Evolutionary conservation across 1,140 invertebrate genomes (phyloP), one percentile per base, ranked within the genome.

Genomic region (Cecropterus lyciades): DNA sequence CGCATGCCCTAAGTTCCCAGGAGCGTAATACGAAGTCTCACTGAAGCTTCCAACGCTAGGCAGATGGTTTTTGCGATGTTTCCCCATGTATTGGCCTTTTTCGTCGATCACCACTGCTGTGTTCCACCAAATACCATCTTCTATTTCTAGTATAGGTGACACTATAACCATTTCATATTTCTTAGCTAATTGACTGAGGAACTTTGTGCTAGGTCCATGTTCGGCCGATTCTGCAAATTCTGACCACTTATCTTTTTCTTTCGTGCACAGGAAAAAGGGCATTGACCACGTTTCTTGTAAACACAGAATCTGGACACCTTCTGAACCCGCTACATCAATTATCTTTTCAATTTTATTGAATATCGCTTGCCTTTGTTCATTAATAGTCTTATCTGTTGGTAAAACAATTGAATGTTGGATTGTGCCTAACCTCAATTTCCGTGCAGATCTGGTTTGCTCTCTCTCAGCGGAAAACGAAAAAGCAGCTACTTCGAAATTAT

Each of bases 231-330:
- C 99, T 0, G 98, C 98, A 90, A 99, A 99, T 87, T 99, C 97
- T 75, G 95, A 95, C 99, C 99, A 99, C 0, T 98, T 98, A 72
- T 96, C 93, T 86, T 98, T 98, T 92, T 99, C 98, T 45, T 98
- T 92, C 0, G 99, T 99, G 84, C 98, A 99, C 77, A 99, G 99
- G 5, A 97, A 98, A 94, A 99, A 99, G 1, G 99, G 99, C 98
- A 99, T 99, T 97, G 98, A 95, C 99, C 99, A 99, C 11, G 98
- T 96, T 93, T 99, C 99, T 92, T 99, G 98, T 43, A 99, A 94
- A 84, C 99, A 99, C 13, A 99, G 76, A 30, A 99, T 94, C 77
- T 99, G 98, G 7, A 97, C 98, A 14, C 95, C 95, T 75, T 95
- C 95, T n/a, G 91, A 72, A 0, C 95, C 96, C 0, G 99, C 98